phyloP scores from a whole-genome alignment of 1,140 invertebrate species.

The Cyrtorhinus lividipennis region DNA sequence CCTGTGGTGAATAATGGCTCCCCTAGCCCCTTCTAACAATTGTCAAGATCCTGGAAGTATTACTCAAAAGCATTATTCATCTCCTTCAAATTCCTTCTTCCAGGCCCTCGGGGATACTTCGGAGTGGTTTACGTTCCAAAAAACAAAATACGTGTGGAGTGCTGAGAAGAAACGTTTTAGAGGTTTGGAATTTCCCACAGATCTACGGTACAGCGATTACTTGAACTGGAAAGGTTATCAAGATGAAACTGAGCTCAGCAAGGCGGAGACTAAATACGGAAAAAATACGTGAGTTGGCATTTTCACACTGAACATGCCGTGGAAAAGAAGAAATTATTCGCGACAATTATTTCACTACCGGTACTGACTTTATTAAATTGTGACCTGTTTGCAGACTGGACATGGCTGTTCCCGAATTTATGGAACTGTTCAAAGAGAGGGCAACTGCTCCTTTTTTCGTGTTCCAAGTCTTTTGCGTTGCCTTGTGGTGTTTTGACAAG shows the following conservation, averaged over 20 bases:
- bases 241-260: slow-evolving; percentile 58
- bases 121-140: slow-evolving; percentile 86
- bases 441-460: slow-evolving; percentile 99
- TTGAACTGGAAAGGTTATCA: slow-evolving; percentile 74
- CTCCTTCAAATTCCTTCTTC: too few relatives aligned
- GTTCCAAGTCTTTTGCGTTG: slow-evolving; percentile 89
- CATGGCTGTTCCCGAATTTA: slow-evolving; percentile 90
- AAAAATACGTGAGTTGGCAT: slow-evolving; percentile 61
- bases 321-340: background rate
- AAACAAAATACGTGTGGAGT: slow-evolving; percentile 89
- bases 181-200: slow-evolving; percentile 67
- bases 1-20: slow-evolving; percentile 36
- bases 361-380: background rate
- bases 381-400: slow-evolving; percentile 45
- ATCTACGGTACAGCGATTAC: slow-evolving; percentile 56
- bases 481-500: slow-evolving; percentile 95
- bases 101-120: slow-evolving; percentile 25
- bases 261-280: slow-evolving; percentile 68
- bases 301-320: too few relatives aligned
- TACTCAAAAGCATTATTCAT: too few relatives aligned
- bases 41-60: too few relatives aligned
- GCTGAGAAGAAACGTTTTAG: slow-evolving; percentile 60
- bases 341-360: too few relatives aligned
- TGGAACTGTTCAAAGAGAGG: slow-evolving; percentile 90
- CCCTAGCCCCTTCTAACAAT: too few relatives aligned